A percentile compares a stretch with the other conserved stretches of the same genome.
Evolutionary conservation across 1,140 invertebrate species (phyloP).

Genomic region (Brachionus paranguensis): DNA sequence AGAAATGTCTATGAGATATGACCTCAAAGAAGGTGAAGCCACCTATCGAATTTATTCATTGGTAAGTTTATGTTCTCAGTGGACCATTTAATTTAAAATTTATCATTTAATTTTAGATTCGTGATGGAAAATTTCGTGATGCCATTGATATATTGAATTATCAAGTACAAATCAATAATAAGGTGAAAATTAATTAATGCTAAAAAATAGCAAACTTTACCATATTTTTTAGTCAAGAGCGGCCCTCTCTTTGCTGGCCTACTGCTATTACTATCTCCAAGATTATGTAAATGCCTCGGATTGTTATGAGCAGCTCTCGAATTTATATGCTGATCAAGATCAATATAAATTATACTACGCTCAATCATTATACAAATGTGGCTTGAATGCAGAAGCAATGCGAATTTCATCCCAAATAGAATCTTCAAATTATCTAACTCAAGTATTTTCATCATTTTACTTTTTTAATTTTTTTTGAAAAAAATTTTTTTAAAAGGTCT

Average conservation of each 20-base stretch:
- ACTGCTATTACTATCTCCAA: conserved; percentile 90
- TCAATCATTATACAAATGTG: conserved; percentile 77
- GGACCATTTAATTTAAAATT: neutral
- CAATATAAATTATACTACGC: conserved; percentile 89
- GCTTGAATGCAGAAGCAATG: conserved; percentile 83
- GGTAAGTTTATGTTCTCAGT: neutral
- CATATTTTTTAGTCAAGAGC: conserved; percentile 66
- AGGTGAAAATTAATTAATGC: neutral
- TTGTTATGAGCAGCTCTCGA: conserved; percentile 81
- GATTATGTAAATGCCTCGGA: conserved; percentile 87
- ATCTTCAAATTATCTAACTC: conserved; percentile 60
- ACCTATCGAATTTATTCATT: conserved; percentile 36
- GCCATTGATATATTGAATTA: conserved; percentile 32
- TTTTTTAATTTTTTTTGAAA: neutral
- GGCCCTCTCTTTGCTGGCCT: conserved; percentile 83
- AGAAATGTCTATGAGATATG: conserved; percentile 39
- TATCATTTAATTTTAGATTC: conserved; percentile 2
- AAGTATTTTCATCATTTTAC: conserved; percentile 49
- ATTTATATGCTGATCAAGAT: conserved; percentile 64
- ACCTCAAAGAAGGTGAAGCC: conserved; percentile 23
- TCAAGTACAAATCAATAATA: conserved; percentile 29
- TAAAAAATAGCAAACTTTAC: neutral
- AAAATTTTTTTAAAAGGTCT: conserved; percentile 58
- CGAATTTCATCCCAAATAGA: conserved; percentile 73
- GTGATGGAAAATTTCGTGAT: conserved; percentile 37